Evolutionary conservation across 2,797 vertebrate genomes (phyloP).

Genomic region (Choloepus didactylus): DNA sequence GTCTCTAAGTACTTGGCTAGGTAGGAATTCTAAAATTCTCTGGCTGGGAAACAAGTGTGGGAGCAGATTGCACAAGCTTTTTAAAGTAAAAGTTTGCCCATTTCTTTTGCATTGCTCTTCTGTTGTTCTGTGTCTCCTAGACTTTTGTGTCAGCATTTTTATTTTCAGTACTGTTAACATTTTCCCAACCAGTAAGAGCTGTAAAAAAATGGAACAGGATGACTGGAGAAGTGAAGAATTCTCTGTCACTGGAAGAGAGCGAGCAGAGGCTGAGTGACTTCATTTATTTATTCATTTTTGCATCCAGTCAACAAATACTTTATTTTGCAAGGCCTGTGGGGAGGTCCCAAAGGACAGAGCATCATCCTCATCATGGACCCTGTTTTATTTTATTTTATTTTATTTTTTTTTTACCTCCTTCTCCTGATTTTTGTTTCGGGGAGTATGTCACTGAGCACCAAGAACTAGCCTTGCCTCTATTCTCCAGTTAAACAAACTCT

Average conservation of each 20-base stretch:
- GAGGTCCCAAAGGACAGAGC: fast-evolving
- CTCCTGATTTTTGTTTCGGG: neutral
- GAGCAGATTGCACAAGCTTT: neutral
- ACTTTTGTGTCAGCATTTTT: constrained; percentile 23
- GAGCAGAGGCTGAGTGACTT: neutral
- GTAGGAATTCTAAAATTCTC: neutral
- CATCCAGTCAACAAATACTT: neutral
- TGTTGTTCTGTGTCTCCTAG: neutral
- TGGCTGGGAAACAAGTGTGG: neutral
- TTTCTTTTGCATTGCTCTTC: neutral
- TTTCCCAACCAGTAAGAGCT: neutral
- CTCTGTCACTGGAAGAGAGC: neutral
- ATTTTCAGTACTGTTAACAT: neutral
- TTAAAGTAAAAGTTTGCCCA: neutral
- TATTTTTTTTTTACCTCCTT: neutral
- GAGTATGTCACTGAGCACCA: fast-evolving
- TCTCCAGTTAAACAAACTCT: neutral
- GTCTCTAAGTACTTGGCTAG: neutral
- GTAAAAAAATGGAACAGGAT: neutral
- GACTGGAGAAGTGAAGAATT: neutral
- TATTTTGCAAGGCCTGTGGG: neutral
- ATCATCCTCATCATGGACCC: fast-evolving
- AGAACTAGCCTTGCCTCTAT: neutral
- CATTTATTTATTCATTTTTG: neutral
- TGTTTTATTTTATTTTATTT: neutral